Evolutionary conservation across 2,113 vertebrate genomes (phyloP).

Genomic region (Corydoras maculifer): DNA sequence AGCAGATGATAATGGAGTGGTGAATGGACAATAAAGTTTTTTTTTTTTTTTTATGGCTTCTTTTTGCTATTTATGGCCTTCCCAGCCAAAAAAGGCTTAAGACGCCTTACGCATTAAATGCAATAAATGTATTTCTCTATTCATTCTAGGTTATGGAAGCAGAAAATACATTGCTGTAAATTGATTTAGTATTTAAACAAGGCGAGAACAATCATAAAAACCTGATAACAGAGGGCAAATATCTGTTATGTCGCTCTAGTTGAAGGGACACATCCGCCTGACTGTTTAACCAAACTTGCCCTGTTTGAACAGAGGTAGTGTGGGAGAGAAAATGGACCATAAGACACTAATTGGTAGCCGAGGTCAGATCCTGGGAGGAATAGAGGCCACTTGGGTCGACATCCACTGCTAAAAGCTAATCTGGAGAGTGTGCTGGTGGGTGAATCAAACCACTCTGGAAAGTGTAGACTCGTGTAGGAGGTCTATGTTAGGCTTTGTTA

Average conservation of each 20-base stretch:
- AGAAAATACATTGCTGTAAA: not conserved
- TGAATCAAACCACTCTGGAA: not conserved
- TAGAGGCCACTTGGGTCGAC: conserved; percentile 16
- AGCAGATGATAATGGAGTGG: too few species aligned
- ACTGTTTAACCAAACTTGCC: conserved; percentile 33
- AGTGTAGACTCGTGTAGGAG: not conserved
- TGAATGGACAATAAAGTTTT: too few species aligned
- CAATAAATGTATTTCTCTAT: too few species aligned
- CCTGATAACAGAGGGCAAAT: too few species aligned
- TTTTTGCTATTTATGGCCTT: too few species aligned
- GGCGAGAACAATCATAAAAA: too few species aligned
- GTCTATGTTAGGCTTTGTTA: not conserved
- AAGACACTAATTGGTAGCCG: conserved; percentile 46
- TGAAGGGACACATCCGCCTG: conserved; percentile 21
- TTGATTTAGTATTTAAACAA: not conserved
- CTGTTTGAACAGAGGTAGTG: conserved; percentile 14
- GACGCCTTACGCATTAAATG: too few species aligned
- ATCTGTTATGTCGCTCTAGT: conserved; percentile 1
- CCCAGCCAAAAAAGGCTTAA: too few species aligned
- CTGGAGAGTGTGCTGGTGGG: conserved; percentile 29
- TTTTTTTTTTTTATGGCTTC: too few species aligned
- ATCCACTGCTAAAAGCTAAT: conserved; percentile 30
- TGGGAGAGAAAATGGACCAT: conserved; percentile 3
- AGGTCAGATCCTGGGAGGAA: conserved; percentile 43
- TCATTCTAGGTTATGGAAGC: too few species aligned